Percentiles rank a stretch among this genome's conserved stretches.
These are phyloP conservation scores for Plumapathes pennacea DNA, from an alignment of 92 coral and sea anemone genomes.

Conservation along the genomic window DNA sequence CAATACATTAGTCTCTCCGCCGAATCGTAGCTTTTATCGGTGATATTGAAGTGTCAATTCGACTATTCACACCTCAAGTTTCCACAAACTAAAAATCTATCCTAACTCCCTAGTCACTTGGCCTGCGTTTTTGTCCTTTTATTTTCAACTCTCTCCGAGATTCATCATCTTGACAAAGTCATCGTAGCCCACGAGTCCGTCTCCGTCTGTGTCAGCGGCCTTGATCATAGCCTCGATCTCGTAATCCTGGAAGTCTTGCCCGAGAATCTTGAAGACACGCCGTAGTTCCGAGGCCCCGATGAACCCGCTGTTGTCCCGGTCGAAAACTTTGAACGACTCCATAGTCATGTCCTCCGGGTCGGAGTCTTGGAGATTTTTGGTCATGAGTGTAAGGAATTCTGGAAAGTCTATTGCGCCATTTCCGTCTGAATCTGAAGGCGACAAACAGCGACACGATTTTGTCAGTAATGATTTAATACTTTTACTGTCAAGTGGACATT, in stretches of 20 bases:
- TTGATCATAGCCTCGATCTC: constrained; percentile 88
- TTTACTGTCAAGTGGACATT: too few relatives aligned
- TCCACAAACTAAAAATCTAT: too few relatives aligned
- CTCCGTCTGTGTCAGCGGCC: constrained; percentile 85
- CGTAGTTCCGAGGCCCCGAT: constrained; percentile 76
- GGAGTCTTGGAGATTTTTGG: constrained; percentile 76
- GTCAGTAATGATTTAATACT: too few relatives aligned
- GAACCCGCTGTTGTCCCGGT: constrained; percentile 81
- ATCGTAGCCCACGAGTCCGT: constrained; percentile 80
- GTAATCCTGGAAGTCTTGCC: constrained; percentile 81
- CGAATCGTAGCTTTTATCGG: too few relatives aligned
- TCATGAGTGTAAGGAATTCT: constrained; percentile 81
- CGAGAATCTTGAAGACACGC: constrained; percentile 76
- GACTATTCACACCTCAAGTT: too few relatives aligned
- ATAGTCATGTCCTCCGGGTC: constrained; percentile 84
- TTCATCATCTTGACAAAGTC: constrained; percentile 94
- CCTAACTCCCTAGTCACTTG: too few relatives aligned
- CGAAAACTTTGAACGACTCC: constrained; percentile 89
- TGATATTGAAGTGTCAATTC: too few relatives aligned
- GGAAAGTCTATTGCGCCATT: constrained; percentile 98
- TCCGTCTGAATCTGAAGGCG: constrained; percentile 78
- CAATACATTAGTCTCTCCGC: too few relatives aligned
- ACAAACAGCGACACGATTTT: too few relatives aligned
- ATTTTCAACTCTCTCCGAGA: constrained; percentile 26
- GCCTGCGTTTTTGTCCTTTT: too few relatives aligned